phyloP scores from a whole-genome alignment of 1,140 invertebrate species.

The Drosophila parabipectinata region DNA sequence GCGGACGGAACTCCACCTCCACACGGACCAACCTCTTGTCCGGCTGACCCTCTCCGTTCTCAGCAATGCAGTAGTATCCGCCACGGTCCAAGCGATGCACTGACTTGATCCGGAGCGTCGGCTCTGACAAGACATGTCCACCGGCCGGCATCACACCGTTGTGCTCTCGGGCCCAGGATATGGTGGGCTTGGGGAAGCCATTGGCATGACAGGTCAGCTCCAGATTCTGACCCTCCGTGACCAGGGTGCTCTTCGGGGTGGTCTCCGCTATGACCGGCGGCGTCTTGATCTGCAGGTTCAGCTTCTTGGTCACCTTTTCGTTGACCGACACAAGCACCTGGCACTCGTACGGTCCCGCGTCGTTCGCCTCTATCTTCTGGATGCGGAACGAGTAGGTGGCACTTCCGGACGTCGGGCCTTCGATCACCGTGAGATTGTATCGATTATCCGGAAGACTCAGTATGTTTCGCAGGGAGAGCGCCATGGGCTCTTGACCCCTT shows the following conservation, averaged over 20 bases:
- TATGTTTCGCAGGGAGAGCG: conserved; percentile 88
- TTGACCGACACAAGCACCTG: conserved; percentile 89
- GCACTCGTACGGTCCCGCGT: conserved; percentile 91
- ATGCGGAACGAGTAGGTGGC: conserved; percentile 89
- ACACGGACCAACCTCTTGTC: conserved; percentile 90
- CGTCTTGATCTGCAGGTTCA: conserved; percentile 89
- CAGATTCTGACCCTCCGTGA: conserved; percentile 88
- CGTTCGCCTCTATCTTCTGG: conserved; percentile 91
- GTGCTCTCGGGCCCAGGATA: conserved; percentile 92
- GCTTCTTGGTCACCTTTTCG: conserved; percentile 89
- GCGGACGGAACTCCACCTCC: conserved; percentile 92
- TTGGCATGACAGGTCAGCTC: conserved; percentile 90
- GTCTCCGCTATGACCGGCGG: conserved; percentile 92
- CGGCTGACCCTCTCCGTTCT: conserved; percentile 92
- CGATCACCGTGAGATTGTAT: conserved; percentile 87
- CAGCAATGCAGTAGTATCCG: conserved; percentile 94
- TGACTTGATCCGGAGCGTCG: conserved; percentile 88
- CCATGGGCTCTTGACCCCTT: conserved; percentile 56
- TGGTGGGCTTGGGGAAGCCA: conserved; percentile 89
- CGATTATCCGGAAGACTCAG: conserved; percentile 90
- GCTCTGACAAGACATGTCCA: conserved; percentile 89
- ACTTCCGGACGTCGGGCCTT: conserved; percentile 86
- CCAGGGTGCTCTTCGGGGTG: conserved; percentile 88
- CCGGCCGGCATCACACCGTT: conserved; percentile 92
- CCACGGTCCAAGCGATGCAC: conserved; percentile 92